Evolutionary conservation across 2,888 invertebrate species (phyloP), one percentile per base, ranked within the genome.

Genomic region (Pandemis heparana): DNA sequence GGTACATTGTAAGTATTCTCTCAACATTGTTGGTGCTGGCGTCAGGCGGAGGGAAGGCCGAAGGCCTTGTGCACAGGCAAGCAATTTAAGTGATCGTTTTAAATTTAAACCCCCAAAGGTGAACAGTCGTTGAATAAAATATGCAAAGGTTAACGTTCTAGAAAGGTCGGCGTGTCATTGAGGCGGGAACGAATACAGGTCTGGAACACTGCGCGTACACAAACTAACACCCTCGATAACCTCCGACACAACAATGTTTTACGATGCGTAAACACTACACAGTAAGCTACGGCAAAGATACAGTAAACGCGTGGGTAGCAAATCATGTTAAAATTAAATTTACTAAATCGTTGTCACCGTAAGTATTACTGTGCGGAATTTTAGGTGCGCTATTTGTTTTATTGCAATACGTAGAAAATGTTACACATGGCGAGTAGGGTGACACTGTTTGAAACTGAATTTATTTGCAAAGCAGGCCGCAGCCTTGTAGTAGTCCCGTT

Each of bases 91-190:
- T 32, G 32, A 48, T 43, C 43, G 23, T 65, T 66, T 71, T 74
- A 46, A 66, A 74, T 71, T 43, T 46, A 39, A 73, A 69, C 59
- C 59, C 59, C 59, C 64, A 68, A 63, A 74, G 75, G 68, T 66
- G 64, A 74, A 71, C 51, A 60, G 32, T 63, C 66, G 60, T 68
- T 66, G 62, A 66, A 48, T 76, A 64, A 74, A 79, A 79, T 80
- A 51, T 65, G 32, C 77, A 81, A 79, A 82, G 80, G 82, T 82
- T 77, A 79, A 75, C 77, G 80, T 77, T 75, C 81, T 78, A 80
- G 53, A 78, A 80, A 82, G 82, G 85, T 83, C 82, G 77, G 74
- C 70, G 78, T 77, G 79, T 80, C 80, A 79, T 77, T 78, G 77
- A 77, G 77, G 80, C 77, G 75, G 73, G 75, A 62, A 56, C 76